Conservation (phyloP, 2,888 invertebrate species). For the Ceramica pisi region DNA sequence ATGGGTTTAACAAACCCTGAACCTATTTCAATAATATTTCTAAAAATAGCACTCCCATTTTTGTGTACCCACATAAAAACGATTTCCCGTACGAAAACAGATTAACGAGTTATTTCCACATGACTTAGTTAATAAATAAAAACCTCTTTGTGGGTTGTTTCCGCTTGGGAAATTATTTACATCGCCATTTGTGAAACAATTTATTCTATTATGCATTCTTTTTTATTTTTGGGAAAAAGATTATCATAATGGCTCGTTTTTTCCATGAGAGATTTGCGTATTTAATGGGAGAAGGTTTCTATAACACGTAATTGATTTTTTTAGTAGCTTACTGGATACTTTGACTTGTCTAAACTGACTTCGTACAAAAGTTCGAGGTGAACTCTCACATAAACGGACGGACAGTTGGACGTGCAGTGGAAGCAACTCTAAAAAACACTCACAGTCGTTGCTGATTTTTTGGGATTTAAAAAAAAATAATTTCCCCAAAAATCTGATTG, state of each 20-base stretch:
- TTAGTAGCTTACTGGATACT: background rate
- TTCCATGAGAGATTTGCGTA: background rate
- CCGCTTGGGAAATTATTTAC: conserved; percentile 31
- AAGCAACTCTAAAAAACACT: too few species aligned
- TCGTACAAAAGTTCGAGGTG: background rate
- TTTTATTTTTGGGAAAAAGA: background rate
- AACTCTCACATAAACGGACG: too few species aligned
- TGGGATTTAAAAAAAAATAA: too few species aligned
- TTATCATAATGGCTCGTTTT: background rate
- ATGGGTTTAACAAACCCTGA: too few species aligned
- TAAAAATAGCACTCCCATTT: background rate
- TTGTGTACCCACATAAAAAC: conserved; percentile 5
- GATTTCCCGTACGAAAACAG: conserved; percentile 13
- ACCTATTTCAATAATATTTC: background rate
- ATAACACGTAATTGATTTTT: background rate
- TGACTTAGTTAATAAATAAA: conserved; percentile 47
- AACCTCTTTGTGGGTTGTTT: conserved; percentile 31
- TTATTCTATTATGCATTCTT: background rate
- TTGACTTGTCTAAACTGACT: background rate
- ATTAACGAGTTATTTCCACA: conserved; percentile 42
- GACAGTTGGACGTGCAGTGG: too few species aligned
- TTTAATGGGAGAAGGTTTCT: background rate
- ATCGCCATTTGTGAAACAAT: conserved; percentile 6
- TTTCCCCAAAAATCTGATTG: too few species aligned
- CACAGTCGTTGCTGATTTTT: too few species aligned